Evolutionary conservation across 2,797 vertebrate species (phyloP).

Genomic region (Pristis pectinata): DNA sequence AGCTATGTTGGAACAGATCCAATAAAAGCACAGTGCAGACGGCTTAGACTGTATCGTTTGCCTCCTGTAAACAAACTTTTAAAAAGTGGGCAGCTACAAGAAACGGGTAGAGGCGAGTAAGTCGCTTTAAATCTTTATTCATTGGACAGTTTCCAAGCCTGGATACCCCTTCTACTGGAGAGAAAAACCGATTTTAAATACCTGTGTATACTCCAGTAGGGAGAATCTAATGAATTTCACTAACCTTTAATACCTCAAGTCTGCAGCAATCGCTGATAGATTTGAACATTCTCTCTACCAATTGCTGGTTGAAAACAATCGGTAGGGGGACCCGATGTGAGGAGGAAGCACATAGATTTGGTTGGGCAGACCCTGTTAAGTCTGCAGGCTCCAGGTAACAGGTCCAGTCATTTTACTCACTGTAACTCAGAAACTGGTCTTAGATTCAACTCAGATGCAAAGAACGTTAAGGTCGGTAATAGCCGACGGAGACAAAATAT

Average conservation of each 20-base stretch:
- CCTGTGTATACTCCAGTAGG: background rate
- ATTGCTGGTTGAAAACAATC: background rate
- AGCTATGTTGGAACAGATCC: conserved; percentile 2
- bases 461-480: background rate
- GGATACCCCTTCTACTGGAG: background rate
- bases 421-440: background rate
- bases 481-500: background rate
- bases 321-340: background rate
- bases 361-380: background rate
- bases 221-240: no score
- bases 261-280: background rate
- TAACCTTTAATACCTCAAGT: background rate
- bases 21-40: background rate
- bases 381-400: background rate
- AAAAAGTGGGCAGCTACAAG: background rate
- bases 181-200: background rate
- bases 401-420: background rate
- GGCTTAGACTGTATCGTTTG: background rate
- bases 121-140: background rate
- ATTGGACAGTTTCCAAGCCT: background rate
- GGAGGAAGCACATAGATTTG: no score
- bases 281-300: background rate
- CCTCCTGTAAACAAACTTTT: background rate
- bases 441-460: background rate
- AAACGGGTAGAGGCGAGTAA: background rate